Percentiles rank a stretch among this genome's conserved stretches.
Conservation (phyloP, 2,113 vertebrate species). For the Mustela lutreola region DNA sequence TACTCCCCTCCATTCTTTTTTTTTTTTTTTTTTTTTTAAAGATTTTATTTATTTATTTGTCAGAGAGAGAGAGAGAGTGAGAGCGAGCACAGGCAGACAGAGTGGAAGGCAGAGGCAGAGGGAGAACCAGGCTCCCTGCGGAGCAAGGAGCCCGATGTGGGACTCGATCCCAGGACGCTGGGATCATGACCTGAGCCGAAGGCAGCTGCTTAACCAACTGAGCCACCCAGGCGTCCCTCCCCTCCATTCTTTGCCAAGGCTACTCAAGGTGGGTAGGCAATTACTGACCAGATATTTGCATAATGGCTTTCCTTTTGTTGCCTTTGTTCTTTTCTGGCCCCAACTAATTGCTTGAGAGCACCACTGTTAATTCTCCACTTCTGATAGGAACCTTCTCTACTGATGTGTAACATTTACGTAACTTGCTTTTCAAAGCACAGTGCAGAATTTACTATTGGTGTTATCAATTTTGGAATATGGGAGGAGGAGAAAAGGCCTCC, state of each 20-base stretch:
- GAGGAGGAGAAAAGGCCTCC: neutral
- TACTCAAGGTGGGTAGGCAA: neutral
- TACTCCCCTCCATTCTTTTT: neutral
- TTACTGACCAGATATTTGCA: constrained; percentile 38
- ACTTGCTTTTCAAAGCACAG: constrained; percentile 18
- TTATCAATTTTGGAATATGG: neutral
- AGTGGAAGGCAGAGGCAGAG: too few species aligned
- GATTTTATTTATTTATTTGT: too few species aligned
- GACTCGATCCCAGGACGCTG: too few species aligned
- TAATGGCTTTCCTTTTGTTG: constrained; percentile 61
- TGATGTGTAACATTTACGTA: neutral
- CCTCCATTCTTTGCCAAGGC: neutral
- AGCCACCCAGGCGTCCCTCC: too few species aligned
- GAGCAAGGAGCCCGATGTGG: too few species aligned
- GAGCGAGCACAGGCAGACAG: too few species aligned
- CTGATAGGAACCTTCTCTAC: neutral
- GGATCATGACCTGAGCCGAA: too few species aligned
- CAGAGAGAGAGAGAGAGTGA: too few species aligned
- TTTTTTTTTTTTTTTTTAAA: too few species aligned
- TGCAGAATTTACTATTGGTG: neutral
- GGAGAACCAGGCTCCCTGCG: too few species aligned
- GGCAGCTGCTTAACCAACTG: too few species aligned
- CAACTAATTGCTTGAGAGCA: constrained; percentile 53
- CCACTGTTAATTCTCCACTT: neutral
- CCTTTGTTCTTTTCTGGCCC: constrained; percentile 55